Conservation (phyloP, 2,888 invertebrate genomes). For the Platyscelio sp. region DNA sequence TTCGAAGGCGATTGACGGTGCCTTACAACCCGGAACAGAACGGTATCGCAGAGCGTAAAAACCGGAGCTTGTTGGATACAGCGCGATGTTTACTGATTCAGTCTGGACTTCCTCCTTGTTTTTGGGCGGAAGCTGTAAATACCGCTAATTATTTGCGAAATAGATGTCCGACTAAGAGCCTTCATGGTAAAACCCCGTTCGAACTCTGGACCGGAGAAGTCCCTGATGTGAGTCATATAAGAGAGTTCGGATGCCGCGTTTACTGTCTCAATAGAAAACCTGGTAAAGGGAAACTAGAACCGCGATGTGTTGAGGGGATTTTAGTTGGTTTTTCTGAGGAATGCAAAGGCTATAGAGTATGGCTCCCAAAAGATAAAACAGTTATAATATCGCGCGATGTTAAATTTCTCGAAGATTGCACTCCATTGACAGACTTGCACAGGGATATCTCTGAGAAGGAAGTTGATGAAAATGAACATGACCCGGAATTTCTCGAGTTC, state of each 20-base stretch:
- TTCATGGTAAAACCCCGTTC: not conserved
- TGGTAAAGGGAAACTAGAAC: conserved; percentile 61
- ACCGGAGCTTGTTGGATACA: conserved; percentile 5
- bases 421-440: too few species aligned
- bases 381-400: conserved; percentile 53
- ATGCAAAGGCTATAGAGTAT: conserved; percentile 65
- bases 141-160: conserved; percentile 70
- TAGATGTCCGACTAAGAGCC: conserved; percentile 20
- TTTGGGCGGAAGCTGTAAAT: conserved; percentile 74
- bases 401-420: conserved; percentile 26
- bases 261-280: conserved; percentile 36
- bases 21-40: conserved; percentile 3
- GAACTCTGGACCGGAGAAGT: not conserved
- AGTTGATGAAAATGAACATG: too few species aligned
- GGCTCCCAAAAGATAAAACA: conserved; percentile 60
- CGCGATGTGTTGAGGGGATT: conserved; percentile 33
- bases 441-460: too few species aligned
- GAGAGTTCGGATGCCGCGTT: conserved; percentile 49
- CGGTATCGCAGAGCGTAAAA: not conserved
- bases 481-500: too few species aligned
- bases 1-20: conserved; percentile 15
- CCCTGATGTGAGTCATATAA: conserved; percentile 44
- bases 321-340: conserved; percentile 53
- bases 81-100: conserved; percentile 65
- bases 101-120: conserved; percentile 60